Base-by-base conservation (phyloP, 2,888 invertebrate species). In the Drosophila yooni region DNA sequence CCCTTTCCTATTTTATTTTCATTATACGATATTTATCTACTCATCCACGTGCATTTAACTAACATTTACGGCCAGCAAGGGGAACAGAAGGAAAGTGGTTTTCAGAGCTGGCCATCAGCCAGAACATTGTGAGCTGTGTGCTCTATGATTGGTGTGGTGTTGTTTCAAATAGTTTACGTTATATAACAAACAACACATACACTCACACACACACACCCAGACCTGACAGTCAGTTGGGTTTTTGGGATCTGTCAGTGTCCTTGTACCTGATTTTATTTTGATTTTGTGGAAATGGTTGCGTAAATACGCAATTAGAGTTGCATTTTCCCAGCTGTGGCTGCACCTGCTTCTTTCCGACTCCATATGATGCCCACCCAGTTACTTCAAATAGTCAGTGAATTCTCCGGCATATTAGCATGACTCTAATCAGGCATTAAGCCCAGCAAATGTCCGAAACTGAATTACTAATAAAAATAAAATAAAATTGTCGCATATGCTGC, bases 41-140 rank as follows among this genome's bases (percentile, higher is more conserved):
- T 90, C 90, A 90, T 91, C 83, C 92, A 91, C 88, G 89, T 91
- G 92, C 90, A 91, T 88, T 91, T 89, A 90, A 82, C 90, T 81
- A 88, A 81, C 90, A 89, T 87, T 91, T 91, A 84, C 81, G 65
- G 59, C 3, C 57, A 56, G 38, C 43, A 31, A 40, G 11, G 33
- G 62, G 62, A 40, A 51, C 48, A 54, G 43, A 13, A 13, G n/a
- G 13, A 50, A 59, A 52, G 13, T 43, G 29, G 10, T 33, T 31
- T 38, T 2, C 27, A 6, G 51, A 63, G 62, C 61, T 72, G 77
- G 75, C 69, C 61, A 54, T 13, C 43, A 64, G 63, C 50, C 48
- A 62, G 62, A 29, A 61, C 48, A 59, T 40, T 40, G 38, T 27
- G 38, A 38, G 27, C 59, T 27, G 60, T 50, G 50, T 62, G 59